These are phyloP conservation scores for Platycnemis pennipes DNA, from an alignment of 2,888 invertebrate species.

Conservation along the genomic window DNA sequence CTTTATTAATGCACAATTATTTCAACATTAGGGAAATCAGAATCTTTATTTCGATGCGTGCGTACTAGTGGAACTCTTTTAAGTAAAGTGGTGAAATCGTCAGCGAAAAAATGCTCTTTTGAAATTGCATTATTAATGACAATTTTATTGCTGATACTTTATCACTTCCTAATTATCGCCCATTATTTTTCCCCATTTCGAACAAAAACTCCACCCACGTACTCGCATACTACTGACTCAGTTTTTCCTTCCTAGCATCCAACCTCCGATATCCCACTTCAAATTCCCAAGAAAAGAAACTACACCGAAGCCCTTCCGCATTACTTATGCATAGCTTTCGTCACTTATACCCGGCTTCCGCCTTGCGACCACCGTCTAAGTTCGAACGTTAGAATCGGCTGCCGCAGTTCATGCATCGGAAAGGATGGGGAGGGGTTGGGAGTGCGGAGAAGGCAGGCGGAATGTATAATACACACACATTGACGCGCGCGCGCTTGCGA, in stretches of 20 bases:
- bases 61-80: too few relatives aligned
- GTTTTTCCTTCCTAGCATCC: neutral
- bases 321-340: conserved; percentile 34
- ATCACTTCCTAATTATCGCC: neutral
- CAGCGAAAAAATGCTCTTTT: neutral
- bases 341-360: neutral
- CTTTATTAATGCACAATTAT: too few relatives aligned
- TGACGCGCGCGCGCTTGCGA: neutral
- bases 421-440: neutral
- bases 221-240: neutral
- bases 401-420: neutral
- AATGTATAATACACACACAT: conserved; percentile 9
- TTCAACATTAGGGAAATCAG: too few relatives aligned
- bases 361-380: neutral
- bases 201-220: neutral
- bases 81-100: neutral
- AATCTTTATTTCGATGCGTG: too few relatives aligned
- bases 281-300: neutral
- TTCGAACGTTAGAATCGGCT: neutral
- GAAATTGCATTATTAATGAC: neutral
- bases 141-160: neutral
- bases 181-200: neutral
- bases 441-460: neutral
- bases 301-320: neutral
- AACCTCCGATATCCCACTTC: neutral